Evolutionary conservation across 2,113 vertebrate genomes (phyloP).

Genomic region (Cnemophilus loriae): DNA sequence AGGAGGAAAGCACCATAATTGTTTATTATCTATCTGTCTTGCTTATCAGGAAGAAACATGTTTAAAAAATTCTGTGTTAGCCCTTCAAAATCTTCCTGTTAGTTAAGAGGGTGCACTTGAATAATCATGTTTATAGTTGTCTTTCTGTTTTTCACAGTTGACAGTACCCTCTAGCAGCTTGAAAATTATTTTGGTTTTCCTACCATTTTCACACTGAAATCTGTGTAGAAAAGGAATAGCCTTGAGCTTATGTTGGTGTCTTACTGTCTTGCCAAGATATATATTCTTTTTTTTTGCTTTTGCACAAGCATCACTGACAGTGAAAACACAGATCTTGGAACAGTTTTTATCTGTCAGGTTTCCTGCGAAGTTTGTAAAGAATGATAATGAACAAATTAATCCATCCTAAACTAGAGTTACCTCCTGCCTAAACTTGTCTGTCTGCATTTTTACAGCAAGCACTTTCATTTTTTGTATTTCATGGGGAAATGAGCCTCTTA

Average conservation of each 20-base stretch:
- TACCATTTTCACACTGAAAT: background rate
- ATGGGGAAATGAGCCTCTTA: background rate
- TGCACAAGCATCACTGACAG: background rate
- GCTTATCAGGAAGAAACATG: background rate
- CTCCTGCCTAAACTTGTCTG: background rate
- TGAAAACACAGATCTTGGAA: background rate
- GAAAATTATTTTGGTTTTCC: constrained; percentile 13
- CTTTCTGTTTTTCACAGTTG: background rate
- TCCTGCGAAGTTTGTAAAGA: background rate
- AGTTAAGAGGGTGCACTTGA: background rate
- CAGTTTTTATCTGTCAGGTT: background rate
- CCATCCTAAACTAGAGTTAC: background rate
- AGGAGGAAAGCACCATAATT: background rate
- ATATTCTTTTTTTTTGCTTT: background rate
- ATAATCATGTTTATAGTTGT: constrained; percentile 8
- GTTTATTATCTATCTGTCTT: background rate
- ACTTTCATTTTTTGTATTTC: background rate
- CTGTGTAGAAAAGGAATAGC: background rate
- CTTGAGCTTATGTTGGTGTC: background rate
- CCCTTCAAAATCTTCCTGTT: background rate
- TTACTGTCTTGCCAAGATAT: background rate
- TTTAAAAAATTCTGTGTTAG: background rate
- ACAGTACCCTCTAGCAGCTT: background rate
- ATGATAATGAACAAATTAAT: background rate
- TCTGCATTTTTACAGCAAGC: background rate